Conservation (phyloP, 1,140 invertebrate genomes). For the Zaprionus gabonicus region DNA sequence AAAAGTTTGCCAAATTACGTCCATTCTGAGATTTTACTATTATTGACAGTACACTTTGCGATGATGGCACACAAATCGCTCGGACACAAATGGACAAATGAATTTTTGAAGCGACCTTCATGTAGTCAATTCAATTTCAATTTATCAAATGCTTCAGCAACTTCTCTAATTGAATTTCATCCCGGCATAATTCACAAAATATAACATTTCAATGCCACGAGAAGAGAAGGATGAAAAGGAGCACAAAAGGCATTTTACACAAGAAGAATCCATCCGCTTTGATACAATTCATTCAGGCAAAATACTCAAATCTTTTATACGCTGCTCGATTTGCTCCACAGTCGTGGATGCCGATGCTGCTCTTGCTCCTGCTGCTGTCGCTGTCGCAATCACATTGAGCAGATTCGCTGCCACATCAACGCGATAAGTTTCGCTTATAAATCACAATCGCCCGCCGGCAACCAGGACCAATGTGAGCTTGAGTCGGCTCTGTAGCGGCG, state of each 20-base stretch:
- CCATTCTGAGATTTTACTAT: slow-evolving; percentile 22
- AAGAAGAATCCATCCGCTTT: slow-evolving; percentile 39
- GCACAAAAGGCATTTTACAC: slow-evolving; percentile 42
- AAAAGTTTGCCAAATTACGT: slow-evolving; percentile 14
- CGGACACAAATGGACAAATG: slow-evolving; percentile 5
- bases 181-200: slow-evolving; percentile 69
- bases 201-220: slow-evolving; percentile 73
- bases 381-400: slow-evolving; percentile 66
- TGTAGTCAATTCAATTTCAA: slow-evolving; percentile 67
- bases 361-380: not conserved
- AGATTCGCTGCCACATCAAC: slow-evolving; percentile 59
- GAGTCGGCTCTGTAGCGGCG: slow-evolving; percentile 8
- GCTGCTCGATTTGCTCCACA: slow-evolving; percentile 42
- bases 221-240: not conserved
- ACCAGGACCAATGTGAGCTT: slow-evolving; percentile 3
- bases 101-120: slow-evolving; percentile 16
- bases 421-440: slow-evolving; percentile 78
- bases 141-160: slow-evolving; percentile 74
- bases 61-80: slow-evolving; percentile 15
- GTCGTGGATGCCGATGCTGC: slow-evolving; percentile 16
- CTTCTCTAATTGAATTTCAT: slow-evolving; percentile 76
- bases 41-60: slow-evolving; percentile 4
- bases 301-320: slow-evolving; percentile 65
- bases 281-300: slow-evolving; percentile 64
- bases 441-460: slow-evolving; percentile 64